A percentile compares a stretch with the other conserved stretches of the same genome.
Evolutionary conservation across 2,113 vertebrate species (phyloP).

Genomic region (Entomyzon cyanotis): DNA sequence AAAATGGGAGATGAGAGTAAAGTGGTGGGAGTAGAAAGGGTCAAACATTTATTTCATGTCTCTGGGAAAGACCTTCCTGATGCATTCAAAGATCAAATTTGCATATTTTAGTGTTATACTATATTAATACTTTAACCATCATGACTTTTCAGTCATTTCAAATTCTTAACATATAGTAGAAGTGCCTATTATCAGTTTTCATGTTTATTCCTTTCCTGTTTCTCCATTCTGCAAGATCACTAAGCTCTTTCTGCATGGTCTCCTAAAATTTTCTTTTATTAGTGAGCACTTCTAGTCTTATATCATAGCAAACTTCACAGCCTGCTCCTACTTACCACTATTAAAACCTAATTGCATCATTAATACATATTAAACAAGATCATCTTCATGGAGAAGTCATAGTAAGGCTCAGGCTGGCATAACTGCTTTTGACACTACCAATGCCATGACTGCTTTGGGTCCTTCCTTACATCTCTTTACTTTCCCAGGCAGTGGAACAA

Average conservation of each 20-base stretch:
- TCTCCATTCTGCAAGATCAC: background rate
- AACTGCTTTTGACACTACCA: background rate
- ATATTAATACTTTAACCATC: background rate
- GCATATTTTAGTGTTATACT: background rate
- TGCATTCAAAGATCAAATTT: background rate
- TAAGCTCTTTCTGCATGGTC: background rate
- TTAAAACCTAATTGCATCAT: constrained; percentile 4
- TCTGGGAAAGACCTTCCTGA: background rate
- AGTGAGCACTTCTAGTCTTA: background rate
- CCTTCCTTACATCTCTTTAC: background rate
- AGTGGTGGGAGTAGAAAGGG: background rate
- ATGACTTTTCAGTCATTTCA: background rate
- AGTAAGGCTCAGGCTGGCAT: background rate
- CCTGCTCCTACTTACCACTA: background rate
- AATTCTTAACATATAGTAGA: background rate
- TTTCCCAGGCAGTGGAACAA: background rate
- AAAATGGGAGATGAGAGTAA: background rate
- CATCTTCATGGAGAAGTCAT: background rate
- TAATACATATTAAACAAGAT: constrained; percentile 12
- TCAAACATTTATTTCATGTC: background rate
- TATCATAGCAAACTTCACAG: background rate
- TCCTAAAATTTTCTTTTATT: background rate
- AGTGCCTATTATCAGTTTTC: background rate
- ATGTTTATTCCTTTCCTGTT: background rate
- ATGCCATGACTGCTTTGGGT: background rate